Evolutionary conservation across 2,113 vertebrate genomes (phyloP), one percentile per base, ranked within the genome.

Genomic region (Gracilinanus agilis): DNA sequence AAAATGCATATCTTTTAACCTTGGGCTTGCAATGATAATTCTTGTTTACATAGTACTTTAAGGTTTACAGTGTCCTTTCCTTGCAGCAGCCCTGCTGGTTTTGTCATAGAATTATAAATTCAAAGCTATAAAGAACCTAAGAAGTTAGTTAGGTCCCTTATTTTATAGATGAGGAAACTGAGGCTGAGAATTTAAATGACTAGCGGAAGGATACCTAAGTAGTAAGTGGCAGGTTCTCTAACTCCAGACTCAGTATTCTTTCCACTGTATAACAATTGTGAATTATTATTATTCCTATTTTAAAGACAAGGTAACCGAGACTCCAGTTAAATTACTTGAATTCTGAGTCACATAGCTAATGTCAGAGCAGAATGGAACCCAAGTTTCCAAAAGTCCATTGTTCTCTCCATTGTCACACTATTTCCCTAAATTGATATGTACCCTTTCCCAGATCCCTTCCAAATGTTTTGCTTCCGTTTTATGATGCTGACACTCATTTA

Each of bases 381-480:
- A 83, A 83, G 34, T 16, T 6, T 83, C 67, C 34, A 40, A 34
- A 40, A 83, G n/a, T 40, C n/a, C 5, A 40, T 40, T 83, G n/a
- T 2, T 23, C 16, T 40, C n/a, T 83, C 34, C 19, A 40, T 40
- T 7, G 40, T 83, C 34, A 21, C n/a, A 40, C 19, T 6, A 40
- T 83, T 83, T 83, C n/a, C 40, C 7, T 1, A 83, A 40, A 83
- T 40, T 83, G n/a, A 40, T 83, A 40, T 40, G 21, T 12, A 83
- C n/a, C n/a, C 34, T 16, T 98, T 96, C 94, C 97, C 96, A 88
- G 96, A 97, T 95, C 96, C 96, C 94, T 96, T 97, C 44, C 8
- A 94, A 94, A 96, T 97, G 96, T 98, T 97, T 98, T 40, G 94
- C 75, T 96, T 98, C 97, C 96, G 97, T 97, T 93, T 92, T 89